These are phyloP conservation scores for Percina caprodes DNA, from an alignment of 2,113 vertebrate species.

Conservation along the genomic window DNA sequence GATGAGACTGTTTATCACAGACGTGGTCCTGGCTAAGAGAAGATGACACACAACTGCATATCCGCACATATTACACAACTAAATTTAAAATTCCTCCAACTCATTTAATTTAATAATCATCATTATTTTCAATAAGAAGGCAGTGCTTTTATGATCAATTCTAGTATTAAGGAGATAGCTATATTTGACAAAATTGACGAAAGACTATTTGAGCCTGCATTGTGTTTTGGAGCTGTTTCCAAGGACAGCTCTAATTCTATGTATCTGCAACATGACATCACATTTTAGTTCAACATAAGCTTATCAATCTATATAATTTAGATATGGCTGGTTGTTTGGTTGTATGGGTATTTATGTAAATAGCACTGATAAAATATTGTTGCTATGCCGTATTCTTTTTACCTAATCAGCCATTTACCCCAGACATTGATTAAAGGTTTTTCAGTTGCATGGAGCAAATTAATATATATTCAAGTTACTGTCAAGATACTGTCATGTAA, in stretches of 20 bases:
- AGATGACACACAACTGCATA: not conserved
- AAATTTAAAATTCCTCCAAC: not conserved
- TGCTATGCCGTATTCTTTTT: too few relatives aligned
- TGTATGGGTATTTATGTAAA: not conserved
- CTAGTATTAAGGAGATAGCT: not conserved
- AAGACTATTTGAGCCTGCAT: not conserved
- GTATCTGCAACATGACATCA: not conserved
- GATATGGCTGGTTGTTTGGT: too few relatives aligned
- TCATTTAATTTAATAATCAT: not conserved
- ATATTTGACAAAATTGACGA: not conserved
- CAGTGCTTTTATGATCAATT: not conserved
- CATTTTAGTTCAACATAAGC: not conserved
- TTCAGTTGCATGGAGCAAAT: too few relatives aligned
- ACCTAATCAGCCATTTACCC: too few relatives aligned
- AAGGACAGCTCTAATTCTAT: not conserved
- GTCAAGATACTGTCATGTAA: too few relatives aligned
- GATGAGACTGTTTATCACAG: conserved; percentile 40
- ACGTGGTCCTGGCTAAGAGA: not conserved
- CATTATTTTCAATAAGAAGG: not conserved
- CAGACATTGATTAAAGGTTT: too few relatives aligned
- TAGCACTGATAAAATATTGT: not conserved
- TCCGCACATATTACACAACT: not conserved
- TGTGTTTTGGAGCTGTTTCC: not conserved
- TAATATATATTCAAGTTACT: too few relatives aligned
- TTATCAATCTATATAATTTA: not conserved